Base-by-base conservation (phyloP, 2,888 invertebrate species). In the Malthinus flaveolus region DNA sequence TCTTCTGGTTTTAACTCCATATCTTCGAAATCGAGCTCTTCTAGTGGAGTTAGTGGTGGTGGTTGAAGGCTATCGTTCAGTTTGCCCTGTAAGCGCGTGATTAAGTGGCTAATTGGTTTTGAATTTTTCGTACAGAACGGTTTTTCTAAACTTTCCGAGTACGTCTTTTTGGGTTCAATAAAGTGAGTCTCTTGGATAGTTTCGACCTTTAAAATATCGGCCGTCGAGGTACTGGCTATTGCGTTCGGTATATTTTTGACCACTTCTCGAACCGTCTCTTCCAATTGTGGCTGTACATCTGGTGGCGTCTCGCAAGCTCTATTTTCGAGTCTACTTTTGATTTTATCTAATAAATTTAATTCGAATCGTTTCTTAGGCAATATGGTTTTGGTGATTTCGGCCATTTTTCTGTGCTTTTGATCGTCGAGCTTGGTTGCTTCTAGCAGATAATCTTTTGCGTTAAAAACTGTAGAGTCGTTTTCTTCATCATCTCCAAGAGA, bases 351-450 rank as follows among this genome's bases (percentile, higher is more conserved):
- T 0, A 79, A 68, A 47, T 64, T 61, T n/a, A 59, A 63, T 15
- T 61, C 53, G 1, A 62, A 62, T 15, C 60, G 64, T 44, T 78
- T 69, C 11, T 68, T 69, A 3, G 67, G 66, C 37, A 71, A 71
- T 11, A 76, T 68, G 2, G 68, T 69, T 63, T 74, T 70, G 55
- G 72, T 75, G 5, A 83, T 75, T 63, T 82, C 82, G 37, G 81
- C 78, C 83, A 83, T 83, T 58, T 77, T 80, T 52, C 79, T 77
- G 46, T 80, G 74, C 1, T 82, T 75, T 61, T 81, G 80, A 35
- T 79, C 72, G 59, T 81, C 79, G 49, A 82, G 80, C 58, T 79
- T 78, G 8, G n/a, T 2, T 42, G 9, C 8, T 7, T 9, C 1
- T 15, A 15, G 13, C 12, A 42, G 3, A n/a, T n/a, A 15, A n/a